These are phyloP conservation scores for Eubucco bourcierii DNA, from an alignment of 2,113 vertebrate genomes.

Conservation along the genomic window DNA sequence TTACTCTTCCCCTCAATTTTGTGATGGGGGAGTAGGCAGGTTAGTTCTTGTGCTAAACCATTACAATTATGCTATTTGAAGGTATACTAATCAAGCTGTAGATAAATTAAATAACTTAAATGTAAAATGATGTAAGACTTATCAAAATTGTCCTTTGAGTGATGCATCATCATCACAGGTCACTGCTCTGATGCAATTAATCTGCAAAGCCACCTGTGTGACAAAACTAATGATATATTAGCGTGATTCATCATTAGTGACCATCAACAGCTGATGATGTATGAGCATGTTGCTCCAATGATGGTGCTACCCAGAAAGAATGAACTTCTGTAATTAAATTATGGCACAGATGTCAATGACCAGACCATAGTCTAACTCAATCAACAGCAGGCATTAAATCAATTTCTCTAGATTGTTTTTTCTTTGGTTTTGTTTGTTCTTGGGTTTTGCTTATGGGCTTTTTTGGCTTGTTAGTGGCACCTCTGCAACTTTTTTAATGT, in stretches of 20 bases:
- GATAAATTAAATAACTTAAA: conserved; percentile 20
- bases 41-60: too few species aligned
- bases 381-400: conserved; percentile 32
- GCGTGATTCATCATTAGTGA: conserved; percentile 71
- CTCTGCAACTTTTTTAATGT: conserved; percentile 41
- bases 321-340: conserved; percentile 52
- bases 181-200: conserved; percentile 63
- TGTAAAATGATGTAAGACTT: conserved; percentile 13
- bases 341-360: conserved; percentile 11
- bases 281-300: conserved; percentile 62
- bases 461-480: background rate
- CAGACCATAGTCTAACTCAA: background rate
- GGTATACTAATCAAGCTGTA: background rate
- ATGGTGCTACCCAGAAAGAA: conserved; percentile 50
- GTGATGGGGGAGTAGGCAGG: too few species aligned
- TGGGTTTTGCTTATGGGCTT: too few species aligned
- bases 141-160: conserved; percentile 47
- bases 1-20: too few species aligned
- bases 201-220: conserved; percentile 72
- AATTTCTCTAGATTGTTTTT: background rate
- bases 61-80: background rate
- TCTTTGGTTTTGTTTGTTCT: background rate
- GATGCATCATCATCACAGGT: conserved; percentile 65
- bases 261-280: conserved; percentile 66
- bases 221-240: conserved; percentile 72